phyloP scores from a whole-genome alignment of 1,140 invertebrate genomes.

The Aphidius ervi region DNA sequence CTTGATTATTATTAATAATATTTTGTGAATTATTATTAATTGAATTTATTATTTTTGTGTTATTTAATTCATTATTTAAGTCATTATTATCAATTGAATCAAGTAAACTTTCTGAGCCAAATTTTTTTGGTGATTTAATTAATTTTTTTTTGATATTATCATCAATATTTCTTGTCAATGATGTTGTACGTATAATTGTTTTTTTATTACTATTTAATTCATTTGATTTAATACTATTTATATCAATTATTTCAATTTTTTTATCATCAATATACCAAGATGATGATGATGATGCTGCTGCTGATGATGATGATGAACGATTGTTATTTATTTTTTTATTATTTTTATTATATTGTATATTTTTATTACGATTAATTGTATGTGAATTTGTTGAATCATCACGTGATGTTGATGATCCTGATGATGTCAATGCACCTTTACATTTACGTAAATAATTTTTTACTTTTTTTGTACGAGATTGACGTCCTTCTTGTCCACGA shows the following conservation, averaged over 20 bases:
- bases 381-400: constrained; percentile 29
- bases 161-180: constrained; percentile 15
- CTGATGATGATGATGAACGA: constrained; percentile 1
- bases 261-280: constrained; percentile 20
- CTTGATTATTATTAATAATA: no score
- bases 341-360: neutral
- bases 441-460: constrained; percentile 52
- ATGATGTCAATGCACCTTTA: constrained; percentile 41
- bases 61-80: no score
- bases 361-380: neutral
- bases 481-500: constrained; percentile 44
- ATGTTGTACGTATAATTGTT: constrained; percentile 16
- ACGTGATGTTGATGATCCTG: constrained; percentile 26
- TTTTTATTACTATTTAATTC: constrained; percentile 9
- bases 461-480: constrained; percentile 50
- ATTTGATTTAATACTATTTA: neutral
- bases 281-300: constrained; percentile 16
- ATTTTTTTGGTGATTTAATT: constrained; percentile 8
- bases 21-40: no score
- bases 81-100: constrained; percentile 12
- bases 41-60: no score
- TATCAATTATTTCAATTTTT: neutral
- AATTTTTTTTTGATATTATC: neutral
- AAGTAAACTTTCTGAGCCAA: constrained; percentile 20
- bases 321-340: neutral